Evolutionary conservation across 2,797 vertebrate species (phyloP).

Genomic region (Sciurus vulgaris): DNA sequence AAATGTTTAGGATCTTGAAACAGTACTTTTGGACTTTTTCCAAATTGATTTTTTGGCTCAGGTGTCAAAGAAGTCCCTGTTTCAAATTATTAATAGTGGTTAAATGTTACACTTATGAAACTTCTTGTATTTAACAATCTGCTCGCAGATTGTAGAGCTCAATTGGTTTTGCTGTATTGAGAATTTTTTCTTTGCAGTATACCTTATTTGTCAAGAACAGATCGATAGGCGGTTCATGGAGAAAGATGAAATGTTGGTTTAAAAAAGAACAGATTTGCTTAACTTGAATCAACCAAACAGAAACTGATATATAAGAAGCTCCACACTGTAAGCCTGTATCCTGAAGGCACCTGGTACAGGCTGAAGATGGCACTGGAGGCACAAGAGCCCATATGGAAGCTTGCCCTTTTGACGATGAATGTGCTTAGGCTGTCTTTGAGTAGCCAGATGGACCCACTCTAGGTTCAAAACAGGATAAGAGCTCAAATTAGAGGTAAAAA

Average conservation of each 20-base stretch:
- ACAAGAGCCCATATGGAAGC: not conserved
- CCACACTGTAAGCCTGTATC: not conserved
- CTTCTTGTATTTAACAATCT: slow-evolving; percentile 36
- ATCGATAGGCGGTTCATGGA: not conserved
- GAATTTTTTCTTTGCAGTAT: slow-evolving; percentile 11
- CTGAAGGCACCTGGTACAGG: not conserved
- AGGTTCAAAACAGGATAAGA: slow-evolving; percentile 37
- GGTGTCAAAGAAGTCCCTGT: not conserved
- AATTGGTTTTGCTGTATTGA: slow-evolving; percentile 15
- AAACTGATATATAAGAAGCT: not conserved
- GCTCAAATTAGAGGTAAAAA: slow-evolving; percentile 59
- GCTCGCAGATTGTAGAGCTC: not conserved
- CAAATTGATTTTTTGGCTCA: not conserved
- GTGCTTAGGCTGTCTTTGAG: slow-evolving; percentile 42
- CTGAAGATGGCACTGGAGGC: not conserved
- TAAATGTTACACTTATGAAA: slow-evolving; percentile 65
- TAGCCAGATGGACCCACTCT: not conserved
- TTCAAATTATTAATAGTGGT: slow-evolving; percentile 41
- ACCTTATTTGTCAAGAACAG: slow-evolving; percentile 54
- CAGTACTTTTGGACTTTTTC: not conserved
- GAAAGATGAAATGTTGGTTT: slow-evolving; percentile 56
- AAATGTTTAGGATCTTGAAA: slow-evolving; percentile 50
- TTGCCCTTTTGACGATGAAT: not conserved
- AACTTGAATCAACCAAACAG: slow-evolving; percentile 48
- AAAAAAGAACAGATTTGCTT: slow-evolving; percentile 50